phyloP scores from a whole-genome alignment of 2,888 invertebrate genomes.

The Melipona beecheii region DNA sequence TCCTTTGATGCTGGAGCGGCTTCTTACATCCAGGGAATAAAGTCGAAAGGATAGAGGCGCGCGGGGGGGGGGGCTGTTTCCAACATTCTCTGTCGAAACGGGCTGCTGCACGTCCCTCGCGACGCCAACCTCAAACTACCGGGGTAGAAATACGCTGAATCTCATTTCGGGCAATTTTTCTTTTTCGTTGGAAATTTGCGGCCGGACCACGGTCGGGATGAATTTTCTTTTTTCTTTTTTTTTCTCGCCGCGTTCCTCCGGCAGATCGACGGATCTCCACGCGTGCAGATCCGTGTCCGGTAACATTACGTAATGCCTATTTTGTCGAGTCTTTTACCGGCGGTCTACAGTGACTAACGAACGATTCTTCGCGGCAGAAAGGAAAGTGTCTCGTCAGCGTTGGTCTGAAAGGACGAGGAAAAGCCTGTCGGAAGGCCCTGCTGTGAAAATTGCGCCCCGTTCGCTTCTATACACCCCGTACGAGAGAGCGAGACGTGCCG shows the following conservation, averaged over 20 bases:
- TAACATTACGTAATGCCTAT: constrained; percentile 62
- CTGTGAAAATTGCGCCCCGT: constrained; percentile 74
- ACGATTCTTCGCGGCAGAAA: constrained; percentile 78
- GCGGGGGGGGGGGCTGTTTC: background rate
- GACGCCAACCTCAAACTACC: constrained; percentile 7
- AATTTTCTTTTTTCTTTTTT: constrained; percentile 11
- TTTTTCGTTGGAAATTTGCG: constrained; percentile 45
- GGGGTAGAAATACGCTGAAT: constrained; percentile 53
- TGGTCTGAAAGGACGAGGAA: constrained; percentile 72
- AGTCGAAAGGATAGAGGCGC: background rate
- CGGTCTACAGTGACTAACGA: constrained; percentile 73
- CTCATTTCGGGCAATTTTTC: constrained; percentile 36
- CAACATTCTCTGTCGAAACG: constrained; percentile 37
- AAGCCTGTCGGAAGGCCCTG: constrained; percentile 72
- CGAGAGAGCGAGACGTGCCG: constrained; percentile 65
- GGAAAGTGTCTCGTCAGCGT: constrained; percentile 77
- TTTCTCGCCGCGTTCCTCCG: constrained; percentile 2
- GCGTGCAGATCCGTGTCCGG: constrained; percentile 33
- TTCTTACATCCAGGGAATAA: background rate
- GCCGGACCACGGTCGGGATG: constrained; percentile 40
- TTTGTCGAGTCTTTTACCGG: constrained; percentile 61
- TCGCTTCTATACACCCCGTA: constrained; percentile 29
- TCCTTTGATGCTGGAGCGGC: constrained; percentile 40
- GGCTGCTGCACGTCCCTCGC: constrained; percentile 4
- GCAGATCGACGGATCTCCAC: background rate